Percentiles rank a stretch among this genome's conserved stretches.
These are phyloP conservation scores for Stenodema calcarata DNA, from an alignment of 2,888 invertebrate species.

Conservation along the genomic window DNA sequence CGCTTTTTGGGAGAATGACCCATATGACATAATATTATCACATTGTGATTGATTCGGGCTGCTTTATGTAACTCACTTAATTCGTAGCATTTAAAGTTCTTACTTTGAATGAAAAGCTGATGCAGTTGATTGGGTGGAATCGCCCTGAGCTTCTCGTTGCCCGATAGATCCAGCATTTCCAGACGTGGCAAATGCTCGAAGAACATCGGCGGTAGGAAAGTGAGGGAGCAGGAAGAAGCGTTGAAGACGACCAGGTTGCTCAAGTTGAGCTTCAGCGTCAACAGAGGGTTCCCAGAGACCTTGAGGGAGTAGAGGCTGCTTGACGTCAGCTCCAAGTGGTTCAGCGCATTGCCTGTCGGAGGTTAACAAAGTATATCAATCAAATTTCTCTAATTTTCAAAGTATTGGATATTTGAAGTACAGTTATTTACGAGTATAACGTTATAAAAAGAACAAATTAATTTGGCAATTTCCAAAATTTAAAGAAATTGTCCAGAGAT, in stretches of 20 bases:
- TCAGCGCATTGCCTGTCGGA: neutral
- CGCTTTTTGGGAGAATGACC: no score
- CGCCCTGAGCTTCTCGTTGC: constrained; percentile 4
- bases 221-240: constrained; percentile 25
- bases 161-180: neutral
- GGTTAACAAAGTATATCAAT: no score
- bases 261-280: constrained; percentile 7
- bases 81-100: neutral
- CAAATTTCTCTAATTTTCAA: no score
- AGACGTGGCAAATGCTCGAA: constrained; percentile 7
- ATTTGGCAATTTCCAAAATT: no score
- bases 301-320: neutral
- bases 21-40: no score
- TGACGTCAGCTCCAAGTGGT: neutral
- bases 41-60: no score
- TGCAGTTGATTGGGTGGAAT: constrained; percentile 11
- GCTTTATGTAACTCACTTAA: no score
- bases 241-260: neutral
- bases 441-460: no score
- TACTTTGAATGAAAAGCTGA: constrained; percentile 2
- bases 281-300: constrained; percentile 2
- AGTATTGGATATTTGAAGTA: no score
- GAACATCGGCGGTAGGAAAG: neutral
- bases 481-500: no score
- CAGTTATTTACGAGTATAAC: no score